Evolutionary conservation across 2,797 vertebrate species (phyloP), one percentile per base, ranked within the genome.

Genomic region (Prunella strophiata): DNA sequence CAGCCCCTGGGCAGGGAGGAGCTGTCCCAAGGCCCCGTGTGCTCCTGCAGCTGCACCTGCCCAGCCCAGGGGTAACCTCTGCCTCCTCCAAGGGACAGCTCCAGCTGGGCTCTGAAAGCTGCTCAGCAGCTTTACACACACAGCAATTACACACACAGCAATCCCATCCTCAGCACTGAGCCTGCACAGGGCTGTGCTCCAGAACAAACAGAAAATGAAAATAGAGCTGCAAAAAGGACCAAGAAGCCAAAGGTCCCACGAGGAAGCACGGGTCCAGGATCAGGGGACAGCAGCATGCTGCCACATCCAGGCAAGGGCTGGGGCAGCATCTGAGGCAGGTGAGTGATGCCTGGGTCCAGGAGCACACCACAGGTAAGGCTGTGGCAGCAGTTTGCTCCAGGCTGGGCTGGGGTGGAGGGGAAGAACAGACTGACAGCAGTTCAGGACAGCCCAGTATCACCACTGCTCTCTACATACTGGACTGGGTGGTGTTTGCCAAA

Each of bases 21-120:
- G 23, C 54, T 10, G 27, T 12, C 57, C 3, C 4, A 23, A 3
- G 0, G 4, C 7, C 20, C 0, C 0, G 10, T 26, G 51, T 5
- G 38, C 1, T 32, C 63, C 80, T 51, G 77, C 89, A 20, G 11
- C 42, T 34, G 7, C n/a, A 19, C 27, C 38, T 23, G 61, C 18
- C 4, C 11, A 72, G 51, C 40, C 38, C 0, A 12, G 22, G 18
- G 51, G 11, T 21, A 34, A 13, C 16, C 30, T 11, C 29, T 16
- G 43, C 42, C 51, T 45, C 45, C 45, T 47, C 19, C 32, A 5
- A 26, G 42, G 2, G 20, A 79, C 26, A 11, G 2, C 11, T 27
- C 11, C 42, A 68, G 50, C 58, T 38, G 42, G 45, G 30, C 40
- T 11, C 26, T 27, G 65, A 34, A 19, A 67, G 18, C 2, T 20